Evolutionary conservation across 2,797 vertebrate species (phyloP), one percentile per base, ranked within the genome.

Genomic region (Phalanger gymnotis): DNA sequence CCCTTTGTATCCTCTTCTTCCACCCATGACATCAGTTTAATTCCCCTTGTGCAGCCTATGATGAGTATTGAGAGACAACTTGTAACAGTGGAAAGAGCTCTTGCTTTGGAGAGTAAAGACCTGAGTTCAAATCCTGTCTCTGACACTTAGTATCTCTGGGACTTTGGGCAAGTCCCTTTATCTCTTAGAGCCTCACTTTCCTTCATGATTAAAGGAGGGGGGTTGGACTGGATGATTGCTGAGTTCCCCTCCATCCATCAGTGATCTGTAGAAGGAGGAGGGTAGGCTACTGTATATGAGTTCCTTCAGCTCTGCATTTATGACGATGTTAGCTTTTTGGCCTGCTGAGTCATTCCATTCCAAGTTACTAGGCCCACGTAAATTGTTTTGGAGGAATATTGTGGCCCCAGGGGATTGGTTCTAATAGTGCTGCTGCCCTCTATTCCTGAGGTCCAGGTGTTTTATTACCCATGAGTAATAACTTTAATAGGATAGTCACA

Each of bases 391-490:
- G 81, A 87, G 53, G 90, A 53, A 53, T 53, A 9, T 1, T 34
- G 12, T 54, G 55, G 47, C 56, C 52, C 47, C 27, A 4, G 4
- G 4, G 61, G 30, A 5, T 12, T 11, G 40, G 9, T 73, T 92
- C 94, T 54, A 90, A 51, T 31, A 54, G 40, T 22, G 13, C 2
- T 28, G 3, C 2, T 31, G 25, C 30, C 81, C 90, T 91, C 30
- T 30, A 51, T n/a, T 91, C 53, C 25, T 34, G 5, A 53, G 54
- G 57, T 11, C 34, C 6, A 3, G 27, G 31, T 53, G 34, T 40
- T 94, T 96, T 91, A 51, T 94, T 81, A 90, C 51, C 54, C 90
- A 53, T 11, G 89, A 95, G 53, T 19, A 73, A 31, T 25, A 47
- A 10, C 73, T 47, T 7, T 52, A 30, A 90, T 25, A 51, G 57